Base-by-base conservation (phyloP, 2,888 invertebrate species). In the Melinaea menophilus region DNA sequence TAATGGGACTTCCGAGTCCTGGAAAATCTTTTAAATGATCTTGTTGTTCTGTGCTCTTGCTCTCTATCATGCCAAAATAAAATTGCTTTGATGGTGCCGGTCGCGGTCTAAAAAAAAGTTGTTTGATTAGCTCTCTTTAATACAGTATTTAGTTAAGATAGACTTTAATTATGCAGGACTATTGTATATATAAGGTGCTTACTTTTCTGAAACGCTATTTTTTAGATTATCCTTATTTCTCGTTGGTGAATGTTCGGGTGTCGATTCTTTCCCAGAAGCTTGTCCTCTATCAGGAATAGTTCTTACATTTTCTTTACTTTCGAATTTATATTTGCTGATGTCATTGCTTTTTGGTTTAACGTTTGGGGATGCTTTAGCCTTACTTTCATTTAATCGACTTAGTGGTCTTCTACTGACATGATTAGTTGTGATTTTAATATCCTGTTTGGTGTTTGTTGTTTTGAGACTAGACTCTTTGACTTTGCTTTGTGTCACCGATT, bases 61-160 rank as follows among this genome's bases (percentile, higher is more conserved):
- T 86, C 70, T 93, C 92, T 69, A 93, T 93, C 95, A 96, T 95
- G 47, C 96, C 95, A 76, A 96, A 96, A 84, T 96, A 96, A 82
- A 96, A 96, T 63, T 90, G 90, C 61, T 90, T 90, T 0, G 89
- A 89, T 57, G 90, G 90, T 2, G 83, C 75, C 33, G 79, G 68
- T 64, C 81, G 85, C 71, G 76, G 77, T 61, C 86, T 88, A 45
- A 58, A 64, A 66, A 57, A 54, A 56, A 59, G 61, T 7, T 35
- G 48, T 54, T 11, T 13, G 48, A 46, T n/a, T 56, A 55, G 12
- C 41, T 59, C 0, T 59, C 0, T 11, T 45, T 35, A 2, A 9
- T 41, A 9, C 3, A 41, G 2, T 5, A 9, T 7, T 41, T 41
- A 9, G 7, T 41, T 3, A 3, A 41, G 9, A 41, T 41, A 41